Conservation (phyloP, 1,140 invertebrate genomes). For the Periplaneta americana region DNA sequence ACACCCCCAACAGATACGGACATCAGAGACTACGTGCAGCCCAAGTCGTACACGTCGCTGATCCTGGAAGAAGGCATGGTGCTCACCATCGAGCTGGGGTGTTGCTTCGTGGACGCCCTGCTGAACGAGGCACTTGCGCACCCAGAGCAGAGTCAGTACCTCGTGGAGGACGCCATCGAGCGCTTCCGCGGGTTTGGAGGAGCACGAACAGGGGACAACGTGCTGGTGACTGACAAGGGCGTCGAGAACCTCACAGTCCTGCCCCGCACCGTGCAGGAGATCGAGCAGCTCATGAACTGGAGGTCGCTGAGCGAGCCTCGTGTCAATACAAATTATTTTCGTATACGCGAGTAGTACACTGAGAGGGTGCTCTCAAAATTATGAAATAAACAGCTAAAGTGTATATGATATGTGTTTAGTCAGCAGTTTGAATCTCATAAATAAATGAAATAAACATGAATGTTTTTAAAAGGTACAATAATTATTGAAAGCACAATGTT, state of each 20-base stretch:
- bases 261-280: background rate
- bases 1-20: too few species aligned
- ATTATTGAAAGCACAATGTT: too few species aligned
- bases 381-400: too few species aligned
- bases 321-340: too few species aligned
- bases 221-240: background rate
- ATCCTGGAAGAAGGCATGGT: background rate
- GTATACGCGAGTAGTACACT: too few species aligned
- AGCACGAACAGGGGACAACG: background rate
- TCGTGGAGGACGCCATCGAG: background rate
- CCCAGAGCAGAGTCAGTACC: background rate
- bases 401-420: too few species aligned
- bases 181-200: background rate
- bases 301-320: too few species aligned
- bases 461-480: too few species aligned
- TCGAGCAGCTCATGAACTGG: background rate
- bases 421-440: too few species aligned
- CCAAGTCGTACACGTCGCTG: background rate
- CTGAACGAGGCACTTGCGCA: background rate
- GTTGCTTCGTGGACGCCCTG: background rate
- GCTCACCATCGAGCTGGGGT: background rate
- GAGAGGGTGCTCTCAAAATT: too few species aligned
- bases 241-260: background rate
- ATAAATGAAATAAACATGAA: too few species aligned
- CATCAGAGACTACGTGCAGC: background rate